phyloP scores from a whole-genome alignment of 2,113 vertebrate genomes.

The Atlantisia rogersi region DNA sequence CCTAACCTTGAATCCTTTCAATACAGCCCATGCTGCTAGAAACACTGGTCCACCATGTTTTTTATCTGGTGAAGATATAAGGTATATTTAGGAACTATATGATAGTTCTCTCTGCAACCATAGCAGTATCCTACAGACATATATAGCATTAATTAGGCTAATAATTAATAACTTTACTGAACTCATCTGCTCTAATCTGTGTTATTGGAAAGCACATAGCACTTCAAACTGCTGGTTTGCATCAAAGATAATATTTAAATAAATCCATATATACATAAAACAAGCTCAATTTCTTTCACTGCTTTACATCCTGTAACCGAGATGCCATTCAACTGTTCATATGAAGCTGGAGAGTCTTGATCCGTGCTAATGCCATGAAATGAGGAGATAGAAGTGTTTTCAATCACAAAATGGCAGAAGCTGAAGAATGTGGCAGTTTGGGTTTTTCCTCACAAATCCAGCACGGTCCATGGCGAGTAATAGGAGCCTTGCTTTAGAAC shows the following conservation, averaged over 20 bases:
- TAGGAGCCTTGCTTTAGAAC: background rate
- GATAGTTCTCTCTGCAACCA: background rate
- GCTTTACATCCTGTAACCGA: background rate
- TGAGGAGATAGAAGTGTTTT: conserved; percentile 42
- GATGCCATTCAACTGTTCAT: conserved; percentile 12
- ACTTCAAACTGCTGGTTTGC: conserved; percentile 24
- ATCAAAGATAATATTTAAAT: conserved; percentile 30
- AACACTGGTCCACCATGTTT: background rate
- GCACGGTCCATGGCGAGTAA: background rate
- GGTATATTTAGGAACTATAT: background rate
- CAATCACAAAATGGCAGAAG: conserved; percentile 36
- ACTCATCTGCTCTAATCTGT: background rate
- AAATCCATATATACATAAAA: conserved; percentile 32
- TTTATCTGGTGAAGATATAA: background rate
- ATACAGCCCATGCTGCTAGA: background rate
- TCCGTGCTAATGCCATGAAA: background rate
- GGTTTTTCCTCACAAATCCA: conserved; percentile 30
- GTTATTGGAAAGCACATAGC: background rate
- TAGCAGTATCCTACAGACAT: background rate
- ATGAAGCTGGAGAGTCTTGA: background rate
- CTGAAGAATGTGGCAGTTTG: background rate
- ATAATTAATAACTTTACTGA: background rate
- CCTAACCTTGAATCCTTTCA: background rate
- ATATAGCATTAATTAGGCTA: background rate
- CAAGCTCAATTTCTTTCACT: background rate